A percentile compares a stretch with the other conserved stretches of the same genome.
Evolutionary conservation across 2,113 vertebrate genomes (phyloP).

Genomic region (Loxodonta africana): DNA sequence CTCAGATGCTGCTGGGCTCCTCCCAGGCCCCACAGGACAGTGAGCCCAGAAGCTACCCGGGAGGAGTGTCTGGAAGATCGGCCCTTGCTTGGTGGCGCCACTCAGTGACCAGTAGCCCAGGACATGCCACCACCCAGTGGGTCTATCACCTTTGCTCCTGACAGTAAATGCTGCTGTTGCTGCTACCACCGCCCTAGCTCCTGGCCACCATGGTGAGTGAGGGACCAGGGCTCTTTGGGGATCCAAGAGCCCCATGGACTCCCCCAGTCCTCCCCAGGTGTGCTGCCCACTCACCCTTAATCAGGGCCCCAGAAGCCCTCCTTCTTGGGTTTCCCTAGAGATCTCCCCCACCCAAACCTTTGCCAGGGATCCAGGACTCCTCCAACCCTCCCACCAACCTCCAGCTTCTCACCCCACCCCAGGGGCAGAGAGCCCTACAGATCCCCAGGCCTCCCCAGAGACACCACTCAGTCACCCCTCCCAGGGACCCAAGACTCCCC

Average conservation of each 20-base stretch:
- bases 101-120: background rate
- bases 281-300: too few species aligned
- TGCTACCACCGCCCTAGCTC: background rate
- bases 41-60: background rate
- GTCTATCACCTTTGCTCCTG: too few species aligned
- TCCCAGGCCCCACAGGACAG: too few species aligned
- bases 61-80: background rate
- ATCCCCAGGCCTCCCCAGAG: too few species aligned
- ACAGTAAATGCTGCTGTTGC: background rate
- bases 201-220: rapidly evolving
- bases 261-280: background rate
- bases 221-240: background rate
- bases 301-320: background rate
- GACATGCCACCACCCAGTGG: too few species aligned
- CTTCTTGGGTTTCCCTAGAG: background rate
- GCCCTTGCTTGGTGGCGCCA: background rate
- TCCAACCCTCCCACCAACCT: background rate
- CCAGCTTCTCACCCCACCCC: background rate
- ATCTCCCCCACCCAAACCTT: too few species aligned
- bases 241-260: background rate
- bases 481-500: background rate
- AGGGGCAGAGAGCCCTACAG: too few species aligned
- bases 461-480: background rate
- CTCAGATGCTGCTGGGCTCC: background rate
- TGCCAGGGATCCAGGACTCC: background rate